These are phyloP conservation scores for Zhuqinia jingwanae DNA, from an alignment of 2,888 invertebrate species.

Conservation along the genomic window DNA sequence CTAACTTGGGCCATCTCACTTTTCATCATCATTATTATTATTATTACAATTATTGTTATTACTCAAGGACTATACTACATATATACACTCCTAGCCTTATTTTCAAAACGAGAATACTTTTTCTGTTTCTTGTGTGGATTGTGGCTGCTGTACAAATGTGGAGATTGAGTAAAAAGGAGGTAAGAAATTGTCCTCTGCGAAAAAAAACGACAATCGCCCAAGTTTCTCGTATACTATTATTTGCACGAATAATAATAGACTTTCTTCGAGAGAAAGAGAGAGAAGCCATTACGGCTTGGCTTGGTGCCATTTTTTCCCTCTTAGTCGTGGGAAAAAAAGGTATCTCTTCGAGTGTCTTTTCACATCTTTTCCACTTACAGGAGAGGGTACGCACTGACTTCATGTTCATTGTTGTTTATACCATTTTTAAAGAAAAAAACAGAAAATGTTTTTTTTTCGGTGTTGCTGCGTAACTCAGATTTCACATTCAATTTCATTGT, in stretches of 20 bases:
- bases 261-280: no score
- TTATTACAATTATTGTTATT: slow-evolving; percentile 5
- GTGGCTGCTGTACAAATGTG: neutral
- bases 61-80: no score
- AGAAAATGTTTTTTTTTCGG: no score
- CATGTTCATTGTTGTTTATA: neutral
- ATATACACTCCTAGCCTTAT: neutral
- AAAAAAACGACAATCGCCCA: no score
- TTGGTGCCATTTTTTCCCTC: neutral
- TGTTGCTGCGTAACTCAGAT: slow-evolving; percentile 43
- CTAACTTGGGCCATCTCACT: neutral
- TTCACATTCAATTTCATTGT: slow-evolving; percentile 52
- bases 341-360: neutral
- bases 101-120: neutral
- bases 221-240: no score
- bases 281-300: slow-evolving; percentile 34
- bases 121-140: neutral
- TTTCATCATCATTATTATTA: slow-evolving; percentile 19
- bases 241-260: no score
- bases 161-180: neutral
- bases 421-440: neutral
- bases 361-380: neutral
- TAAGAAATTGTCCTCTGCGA: no score
- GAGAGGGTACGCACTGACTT: neutral
- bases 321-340: no score